Percentiles rank a stretch among this genome's conserved stretches.
Conservation (phyloP, 2,113 vertebrate genomes). For the Chaenocephalus aceratus region DNA sequence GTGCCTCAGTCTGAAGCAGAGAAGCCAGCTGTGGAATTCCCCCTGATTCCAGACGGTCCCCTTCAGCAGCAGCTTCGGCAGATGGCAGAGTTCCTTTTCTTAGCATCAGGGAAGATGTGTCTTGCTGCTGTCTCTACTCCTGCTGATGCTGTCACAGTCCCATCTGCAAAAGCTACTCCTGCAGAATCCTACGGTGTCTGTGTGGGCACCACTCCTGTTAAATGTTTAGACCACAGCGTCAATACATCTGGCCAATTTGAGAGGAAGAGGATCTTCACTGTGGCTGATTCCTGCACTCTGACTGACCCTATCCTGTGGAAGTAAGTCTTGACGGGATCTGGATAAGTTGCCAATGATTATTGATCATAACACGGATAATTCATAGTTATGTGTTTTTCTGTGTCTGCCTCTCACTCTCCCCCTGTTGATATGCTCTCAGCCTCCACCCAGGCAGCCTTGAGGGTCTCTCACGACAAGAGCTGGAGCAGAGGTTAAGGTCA, state of each 20-base stretch:
- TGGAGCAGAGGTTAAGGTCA: conserved; percentile 89
- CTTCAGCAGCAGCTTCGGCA: conserved; percentile 83
- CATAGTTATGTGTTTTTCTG: not conserved
- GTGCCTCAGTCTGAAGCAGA: conserved; percentile 16
- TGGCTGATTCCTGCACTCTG: conserved; percentile 77
- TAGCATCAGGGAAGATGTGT: conserved; percentile 72
- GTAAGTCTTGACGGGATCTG: conserved; percentile 67
- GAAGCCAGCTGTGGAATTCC: conserved; percentile 26
- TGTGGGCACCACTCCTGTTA: conserved; percentile 72
- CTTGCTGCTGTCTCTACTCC: not conserved
- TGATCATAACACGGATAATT: not conserved
- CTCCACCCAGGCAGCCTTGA: conserved; percentile 84
- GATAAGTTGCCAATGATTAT: not conserved
- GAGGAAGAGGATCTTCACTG: conserved; percentile 66
- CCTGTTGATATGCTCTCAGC: conserved; percentile 69
- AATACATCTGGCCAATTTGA: conserved; percentile 83
- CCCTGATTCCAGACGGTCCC: conserved; percentile 61
- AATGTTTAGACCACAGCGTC: conserved; percentile 64
- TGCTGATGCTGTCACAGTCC: not conserved
- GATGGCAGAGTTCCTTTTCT: conserved; percentile 82
- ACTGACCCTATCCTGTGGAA: conserved; percentile 84
- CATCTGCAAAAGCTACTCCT: conserved; percentile 15
- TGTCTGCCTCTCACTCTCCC: conserved; percentile 4
- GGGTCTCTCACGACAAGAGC: conserved; percentile 82
- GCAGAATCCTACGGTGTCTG: conserved; percentile 56